phyloP scores from a whole-genome alignment of 2,888 invertebrate genomes.

The Thyatira batis region DNA sequence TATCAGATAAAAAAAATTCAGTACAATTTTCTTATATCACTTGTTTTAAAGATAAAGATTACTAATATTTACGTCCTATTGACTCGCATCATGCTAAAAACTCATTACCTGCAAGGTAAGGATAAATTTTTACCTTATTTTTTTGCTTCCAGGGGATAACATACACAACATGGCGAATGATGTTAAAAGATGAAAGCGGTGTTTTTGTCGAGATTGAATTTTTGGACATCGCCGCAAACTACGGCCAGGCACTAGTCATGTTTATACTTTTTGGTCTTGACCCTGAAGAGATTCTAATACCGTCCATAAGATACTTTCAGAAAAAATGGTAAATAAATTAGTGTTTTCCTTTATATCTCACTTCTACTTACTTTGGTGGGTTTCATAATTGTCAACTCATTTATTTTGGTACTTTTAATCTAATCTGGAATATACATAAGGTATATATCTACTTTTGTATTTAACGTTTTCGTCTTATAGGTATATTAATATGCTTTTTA shows the following conservation, averaged over 20 bases:
- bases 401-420: no score
- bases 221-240: conserved; percentile 93
- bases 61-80: no score
- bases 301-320: conserved; percentile 84
- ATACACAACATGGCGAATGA: conserved; percentile 90
- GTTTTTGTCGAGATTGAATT: conserved; percentile 97
- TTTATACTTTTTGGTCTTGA: conserved; percentile 94
- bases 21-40: no score
- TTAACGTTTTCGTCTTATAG: no score
- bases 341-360: neutral
- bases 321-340: conserved; percentile 79
- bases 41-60: no score
- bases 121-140: neutral
- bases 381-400: no score
- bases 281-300: conserved; percentile 87
- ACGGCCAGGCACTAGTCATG: conserved; percentile 93
- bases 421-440: no score
- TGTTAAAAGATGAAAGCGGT: conserved; percentile 92
- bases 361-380: no score
- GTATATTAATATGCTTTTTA: no score
- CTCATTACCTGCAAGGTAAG: no score
- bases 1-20: no score
- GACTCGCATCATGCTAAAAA: no score
- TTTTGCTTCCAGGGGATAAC: conserved; percentile 87
- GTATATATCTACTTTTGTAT: neutral